These are phyloP conservation scores for Melieria picta DNA, from an alignment of 2,888 invertebrate genomes.

Conservation along the genomic window DNA sequence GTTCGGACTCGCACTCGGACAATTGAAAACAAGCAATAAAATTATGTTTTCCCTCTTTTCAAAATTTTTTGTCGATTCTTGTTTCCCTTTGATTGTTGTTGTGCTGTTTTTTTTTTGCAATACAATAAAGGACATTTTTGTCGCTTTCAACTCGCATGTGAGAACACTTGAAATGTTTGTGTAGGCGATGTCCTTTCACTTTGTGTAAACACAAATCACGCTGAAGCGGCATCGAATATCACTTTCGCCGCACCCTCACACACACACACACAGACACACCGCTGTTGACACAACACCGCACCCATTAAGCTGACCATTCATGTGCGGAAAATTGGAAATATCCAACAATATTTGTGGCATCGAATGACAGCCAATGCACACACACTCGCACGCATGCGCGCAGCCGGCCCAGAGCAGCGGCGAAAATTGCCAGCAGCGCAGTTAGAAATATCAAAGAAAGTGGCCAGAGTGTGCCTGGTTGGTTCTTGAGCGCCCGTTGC, in stretches of 20 bases:
- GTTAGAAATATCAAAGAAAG: background rate
- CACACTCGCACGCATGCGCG: slow-evolving; percentile 11
- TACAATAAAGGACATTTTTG: background rate
- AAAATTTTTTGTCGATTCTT: too few species aligned
- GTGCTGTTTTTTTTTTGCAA: too few species aligned
- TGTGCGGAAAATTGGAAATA: slow-evolving; percentile 1
- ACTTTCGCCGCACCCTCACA: slow-evolving; percentile 3
- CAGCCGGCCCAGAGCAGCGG: slow-evolving; percentile 12
- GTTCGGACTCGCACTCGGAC: background rate
- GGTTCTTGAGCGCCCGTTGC: slow-evolving; percentile 15
- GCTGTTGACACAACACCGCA: background rate
- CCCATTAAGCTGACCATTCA: background rate
- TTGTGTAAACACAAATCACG: slow-evolving; percentile 29
- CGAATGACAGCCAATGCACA: slow-evolving; percentile 18
- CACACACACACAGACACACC: background rate
- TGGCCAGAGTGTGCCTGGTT: background rate
- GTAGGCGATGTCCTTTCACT: slow-evolving; percentile 37
- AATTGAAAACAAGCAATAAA: slow-evolving; percentile 25
- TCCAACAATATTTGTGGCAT: slow-evolving; percentile 25
- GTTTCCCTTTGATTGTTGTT: too few species aligned
- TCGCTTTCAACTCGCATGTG: slow-evolving; percentile 30
- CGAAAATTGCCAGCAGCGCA: background rate
- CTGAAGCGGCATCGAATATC: slow-evolving; percentile 14
- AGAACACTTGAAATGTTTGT: slow-evolving; percentile 47
- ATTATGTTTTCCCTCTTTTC: slow-evolving; percentile 18